Base-by-base conservation (phyloP, 2,113 vertebrate species). In the Pituophis catenifer region DNA sequence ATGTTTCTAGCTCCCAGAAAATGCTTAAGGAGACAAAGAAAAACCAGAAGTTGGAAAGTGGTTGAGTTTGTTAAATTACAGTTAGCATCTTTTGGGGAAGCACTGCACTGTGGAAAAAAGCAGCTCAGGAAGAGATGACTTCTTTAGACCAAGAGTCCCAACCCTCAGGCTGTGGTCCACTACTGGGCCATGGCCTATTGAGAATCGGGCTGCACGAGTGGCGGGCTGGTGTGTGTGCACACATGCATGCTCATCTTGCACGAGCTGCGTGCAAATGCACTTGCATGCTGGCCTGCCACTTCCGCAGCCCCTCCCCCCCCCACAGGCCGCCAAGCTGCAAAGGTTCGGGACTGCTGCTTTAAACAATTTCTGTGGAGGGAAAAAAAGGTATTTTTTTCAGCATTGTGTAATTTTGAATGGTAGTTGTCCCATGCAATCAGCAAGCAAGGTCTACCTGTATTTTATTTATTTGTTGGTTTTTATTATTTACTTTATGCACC, bases 261-360 rank as follows among this genome's bases (percentile, higher is more conserved):
- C 0, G 4, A 70, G 5, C 29, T 70, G 62, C 38, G 4, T 70
- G 29, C 12, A 5, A 70, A 70, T 15, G 62, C 0, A 5, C 12
- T 29, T 70, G 62, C 1, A 5, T 70, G 29, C 62, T 15, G 12
- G 29, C 12, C 62, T 6, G 12, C 12, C 62, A 70, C 29, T 70
- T 70, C 29, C 2, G 0, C 0, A 1, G 62, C 38, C 2, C 29
- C 62, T 0, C 0, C 13, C 29, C 12, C 4, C 29, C 1, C 8
- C 23, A 59, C 58, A 24, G 23, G 58, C 8, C 23, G 7, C 62
- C 62, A 70, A 70, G 62, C 62, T 0, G 0, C 29, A 70, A 70
- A 70, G 29, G 26, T 65, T 5, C 3, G 62, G 62, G 29, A n/a
- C 62, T 70, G 62, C 15, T 81, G 33, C n/a, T 81, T 81, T 81